Evolutionary conservation across 2,888 invertebrate species (phyloP).

Genomic region (Drosophila limbata): DNA sequence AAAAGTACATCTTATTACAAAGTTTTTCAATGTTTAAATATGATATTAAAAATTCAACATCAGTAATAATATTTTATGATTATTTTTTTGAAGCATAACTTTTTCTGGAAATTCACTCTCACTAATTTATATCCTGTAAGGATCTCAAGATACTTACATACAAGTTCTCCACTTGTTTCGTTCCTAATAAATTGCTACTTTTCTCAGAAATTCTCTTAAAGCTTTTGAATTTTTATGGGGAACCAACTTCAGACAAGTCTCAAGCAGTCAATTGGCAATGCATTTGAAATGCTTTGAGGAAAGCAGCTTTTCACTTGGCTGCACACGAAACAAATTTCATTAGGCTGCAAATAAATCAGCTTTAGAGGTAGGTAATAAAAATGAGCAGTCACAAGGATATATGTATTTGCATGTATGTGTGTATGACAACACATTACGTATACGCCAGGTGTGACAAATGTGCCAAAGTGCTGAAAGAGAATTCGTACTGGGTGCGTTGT

Average conservation of each 20-base stretch:
- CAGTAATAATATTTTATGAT: too few relatives aligned
- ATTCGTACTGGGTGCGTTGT: constrained; percentile 9
- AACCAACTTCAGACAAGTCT: neutral
- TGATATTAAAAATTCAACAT: too few relatives aligned
- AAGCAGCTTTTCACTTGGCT: constrained; percentile 43
- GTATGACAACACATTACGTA: constrained; percentile 70
- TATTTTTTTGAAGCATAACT: neutral
- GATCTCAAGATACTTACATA: neutral
- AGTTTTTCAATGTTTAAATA: too few relatives aligned
- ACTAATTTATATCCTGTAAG: neutral
- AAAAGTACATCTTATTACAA: too few relatives aligned
- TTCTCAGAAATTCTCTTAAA: neutral
- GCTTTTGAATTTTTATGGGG: neutral
- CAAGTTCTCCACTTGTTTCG: neutral
- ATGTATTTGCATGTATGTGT: constrained; percentile 20
- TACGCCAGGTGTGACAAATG: constrained; percentile 76
- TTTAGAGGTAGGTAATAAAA: constrained; percentile 61
- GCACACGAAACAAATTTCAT: constrained; percentile 68
- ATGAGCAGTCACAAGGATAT: constrained; percentile 9
- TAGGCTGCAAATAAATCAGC: constrained; percentile 70
- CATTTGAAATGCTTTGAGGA: constrained; percentile 6
- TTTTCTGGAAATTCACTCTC: neutral
- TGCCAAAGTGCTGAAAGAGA: constrained; percentile 35
- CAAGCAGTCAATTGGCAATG: constrained; percentile 27
- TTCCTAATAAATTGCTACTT: neutral